These are phyloP conservation scores for Sesia bembeciformis DNA, from an alignment of 2,888 invertebrate species.

Conservation along the genomic window DNA sequence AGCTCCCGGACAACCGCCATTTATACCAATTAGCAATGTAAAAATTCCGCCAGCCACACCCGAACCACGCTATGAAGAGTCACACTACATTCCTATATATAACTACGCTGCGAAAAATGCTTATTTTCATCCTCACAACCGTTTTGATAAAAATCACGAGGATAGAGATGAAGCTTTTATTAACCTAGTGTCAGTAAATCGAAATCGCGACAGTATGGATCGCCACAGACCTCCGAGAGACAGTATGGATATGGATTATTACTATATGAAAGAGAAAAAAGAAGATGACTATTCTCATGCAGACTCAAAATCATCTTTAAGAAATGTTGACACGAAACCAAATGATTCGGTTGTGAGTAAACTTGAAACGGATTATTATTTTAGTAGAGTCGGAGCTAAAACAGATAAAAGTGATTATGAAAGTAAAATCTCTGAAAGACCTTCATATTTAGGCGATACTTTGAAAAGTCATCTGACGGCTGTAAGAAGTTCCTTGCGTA, in stretches of 20 bases:
- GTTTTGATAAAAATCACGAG: constrained; percentile 26
- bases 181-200: too few species aligned
- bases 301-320: not conserved
- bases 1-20: constrained; percentile 18
- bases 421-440: not conserved
- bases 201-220: too few species aligned
- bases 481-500: not conserved
- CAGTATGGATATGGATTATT: not conserved
- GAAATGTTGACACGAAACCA: constrained; percentile 13
- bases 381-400: constrained; percentile 7
- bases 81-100: constrained; percentile 30
- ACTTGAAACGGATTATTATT: constrained; percentile 29
- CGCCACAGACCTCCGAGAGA: too few species aligned
- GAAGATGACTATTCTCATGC: too few species aligned
- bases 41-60: not conserved
- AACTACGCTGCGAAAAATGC: constrained; percentile 34
- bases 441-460: not conserved
- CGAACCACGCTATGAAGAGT: constrained; percentile 16
- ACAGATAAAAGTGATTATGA: not conserved
- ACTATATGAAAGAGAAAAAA: not conserved
- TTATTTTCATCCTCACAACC: constrained; percentile 33
- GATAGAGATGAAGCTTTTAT: constrained; percentile 5
- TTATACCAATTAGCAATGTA: constrained; percentile 4
- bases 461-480: not conserved
- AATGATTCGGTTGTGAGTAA: constrained; percentile 17